Evolutionary conservation across 1,140 invertebrate species (phyloP), one percentile per base, ranked within the genome.

Genomic region (Himalopsyche phryganea): DNA sequence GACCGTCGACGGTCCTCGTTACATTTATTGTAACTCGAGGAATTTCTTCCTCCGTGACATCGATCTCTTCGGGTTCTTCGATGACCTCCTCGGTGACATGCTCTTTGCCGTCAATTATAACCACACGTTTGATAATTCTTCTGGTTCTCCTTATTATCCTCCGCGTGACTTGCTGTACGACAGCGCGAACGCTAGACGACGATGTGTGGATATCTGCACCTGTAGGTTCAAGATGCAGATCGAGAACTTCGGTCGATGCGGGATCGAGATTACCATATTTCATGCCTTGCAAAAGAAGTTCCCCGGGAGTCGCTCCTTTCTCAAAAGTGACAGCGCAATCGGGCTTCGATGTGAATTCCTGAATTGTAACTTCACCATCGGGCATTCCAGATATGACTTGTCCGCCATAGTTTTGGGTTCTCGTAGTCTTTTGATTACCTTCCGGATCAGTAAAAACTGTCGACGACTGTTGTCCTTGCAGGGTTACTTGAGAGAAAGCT

Each of bases 21-120:
- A 90, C 85, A 64, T 85, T 88, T 17, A 90, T 89, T 60, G 85
- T 85, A 17, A 90, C 84, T 61, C 86, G 81, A 41, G 88, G 84
- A 19, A 79, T 73, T 64, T 87, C 81, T 72, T 89, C 85, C 69
- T 90, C 87, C 35, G 81, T 83, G 3, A 90, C 78, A 74, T 91
- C 88, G 20, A 91, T 73, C 72, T 90, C 86, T 67, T 92, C 87
- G 15, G 89, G 87, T 74, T 92, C 87, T 71, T 92, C 87, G 54
- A 91, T 76, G 2, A 92, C 75, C 75, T 92, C 89, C 73, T 92
- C 90, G 7, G 83, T 86, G 0, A 89, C 82, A 64, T 87, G 84
- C 71, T 92, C 89, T 74, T 90, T 88, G 0, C 90, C 90, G 70
- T 93, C 86, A 50, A 92, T 83, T 6, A 92, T 85, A 0, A 86